Conservation (phyloP, 1,140 invertebrate genomes). For the Drosophila tsacasi region DNA sequence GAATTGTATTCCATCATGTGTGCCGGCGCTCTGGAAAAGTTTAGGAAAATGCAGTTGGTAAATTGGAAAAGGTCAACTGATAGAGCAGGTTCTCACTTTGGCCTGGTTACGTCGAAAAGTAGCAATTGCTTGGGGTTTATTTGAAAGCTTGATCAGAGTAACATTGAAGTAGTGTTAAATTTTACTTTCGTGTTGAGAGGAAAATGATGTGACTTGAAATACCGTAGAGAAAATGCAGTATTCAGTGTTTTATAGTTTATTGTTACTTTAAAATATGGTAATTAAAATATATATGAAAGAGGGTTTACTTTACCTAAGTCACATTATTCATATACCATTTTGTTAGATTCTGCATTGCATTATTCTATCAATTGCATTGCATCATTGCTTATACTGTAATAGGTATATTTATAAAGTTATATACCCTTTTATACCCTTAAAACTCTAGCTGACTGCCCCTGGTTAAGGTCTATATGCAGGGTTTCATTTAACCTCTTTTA, state of each 20-base stretch:
- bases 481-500: slow-evolving; percentile 13
- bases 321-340: too few species aligned
- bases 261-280: too few species aligned
- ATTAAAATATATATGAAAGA: too few species aligned
- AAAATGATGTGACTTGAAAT: too few species aligned
- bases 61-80: slow-evolving; percentile 19
- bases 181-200: neutral
- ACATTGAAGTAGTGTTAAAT: neutral
- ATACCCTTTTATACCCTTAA: neutral
- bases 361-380: too few species aligned
- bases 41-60: slow-evolving; percentile 43
- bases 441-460: too few species aligned
- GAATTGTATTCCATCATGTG: slow-evolving; percentile 49
- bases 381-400: too few species aligned
- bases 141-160: neutral
- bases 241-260: too few species aligned
- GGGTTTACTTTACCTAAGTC: too few species aligned
- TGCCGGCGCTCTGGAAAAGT: slow-evolving; percentile 19
- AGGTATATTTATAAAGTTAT: too few species aligned
- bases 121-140: slow-evolving; percentile 3
- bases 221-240: too few species aligned
- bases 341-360: too few species aligned
- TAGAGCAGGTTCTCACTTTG: slow-evolving; percentile 24
- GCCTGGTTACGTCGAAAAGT: slow-evolving; percentile 3
- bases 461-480: neutral